These are phyloP conservation scores for Nanger granti DNA, from an alignment of 2,113 vertebrate genomes.

Conservation along the genomic window DNA sequence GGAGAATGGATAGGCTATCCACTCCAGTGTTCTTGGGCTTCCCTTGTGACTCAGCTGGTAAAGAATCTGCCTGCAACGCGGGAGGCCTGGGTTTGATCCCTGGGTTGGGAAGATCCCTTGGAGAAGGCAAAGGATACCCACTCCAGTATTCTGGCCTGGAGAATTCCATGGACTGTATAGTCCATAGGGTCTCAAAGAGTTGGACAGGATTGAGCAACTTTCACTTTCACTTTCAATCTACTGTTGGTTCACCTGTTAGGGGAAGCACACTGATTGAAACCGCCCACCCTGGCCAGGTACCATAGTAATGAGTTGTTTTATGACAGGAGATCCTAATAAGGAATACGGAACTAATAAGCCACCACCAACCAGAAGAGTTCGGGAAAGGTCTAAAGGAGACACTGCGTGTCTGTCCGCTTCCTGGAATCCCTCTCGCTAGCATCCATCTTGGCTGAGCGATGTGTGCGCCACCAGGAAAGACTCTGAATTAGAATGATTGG, in stretches of 20 bases:
- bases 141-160: neutral
- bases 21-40: neutral
- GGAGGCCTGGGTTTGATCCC: neutral
- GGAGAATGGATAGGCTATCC: neutral
- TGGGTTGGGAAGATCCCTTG: neutral
- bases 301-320: no score
- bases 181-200: neutral
- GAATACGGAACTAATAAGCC: no score
- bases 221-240: neutral
- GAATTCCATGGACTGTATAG: neutral
- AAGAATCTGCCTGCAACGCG: fast-evolving
- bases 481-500: no score
- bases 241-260: neutral
- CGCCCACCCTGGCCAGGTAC: no score
- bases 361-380: no score
- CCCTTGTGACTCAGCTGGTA: neutral
- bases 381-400: no score
- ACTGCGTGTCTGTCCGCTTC: no score
- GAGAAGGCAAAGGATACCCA: neutral
- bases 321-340: no score
- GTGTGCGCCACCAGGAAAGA: no score
- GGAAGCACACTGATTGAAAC: no score
- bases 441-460: no score
- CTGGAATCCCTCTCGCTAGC: no score
- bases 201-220: neutral